Evolutionary conservation across 2,888 invertebrate genomes (phyloP).

Genomic region (Drosophila prolongata): DNA sequence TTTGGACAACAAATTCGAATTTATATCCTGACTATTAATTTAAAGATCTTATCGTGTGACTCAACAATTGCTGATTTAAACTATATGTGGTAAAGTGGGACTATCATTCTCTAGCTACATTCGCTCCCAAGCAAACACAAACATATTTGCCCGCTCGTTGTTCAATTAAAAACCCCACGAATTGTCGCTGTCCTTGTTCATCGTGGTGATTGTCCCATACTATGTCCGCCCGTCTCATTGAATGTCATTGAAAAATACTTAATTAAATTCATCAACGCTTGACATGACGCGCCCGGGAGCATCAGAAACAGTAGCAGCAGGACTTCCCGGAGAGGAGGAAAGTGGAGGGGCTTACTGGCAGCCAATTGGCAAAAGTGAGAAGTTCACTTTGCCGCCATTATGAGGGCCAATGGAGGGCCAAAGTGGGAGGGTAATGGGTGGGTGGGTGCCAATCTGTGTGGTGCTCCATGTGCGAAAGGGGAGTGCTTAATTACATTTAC

Average conservation of each 20-base stretch:
- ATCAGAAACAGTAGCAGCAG: background rate
- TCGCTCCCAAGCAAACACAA: slow-evolving; percentile 6
- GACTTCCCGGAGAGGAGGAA: background rate
- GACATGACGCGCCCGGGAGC: slow-evolving; percentile 51
- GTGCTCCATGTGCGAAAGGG: slow-evolving; percentile 20
- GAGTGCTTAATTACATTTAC: slow-evolving; percentile 75
- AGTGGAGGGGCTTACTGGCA: slow-evolving; percentile 41
- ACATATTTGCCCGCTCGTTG: slow-evolving; percentile 33
- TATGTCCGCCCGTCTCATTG: slow-evolving; percentile 44
- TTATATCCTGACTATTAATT: too few relatives aligned
- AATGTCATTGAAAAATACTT: slow-evolving; percentile 74
- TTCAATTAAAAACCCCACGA: slow-evolving; percentile 63
- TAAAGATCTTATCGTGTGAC: too few relatives aligned
- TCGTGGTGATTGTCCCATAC: slow-evolving; percentile 17
- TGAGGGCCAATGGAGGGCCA: slow-evolving; percentile 41
- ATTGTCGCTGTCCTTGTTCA: slow-evolving; percentile 28
- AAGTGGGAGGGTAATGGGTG: slow-evolving; percentile 1
- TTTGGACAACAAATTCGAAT: too few relatives aligned
- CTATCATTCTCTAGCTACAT: background rate
- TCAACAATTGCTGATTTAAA: slow-evolving; percentile 4
- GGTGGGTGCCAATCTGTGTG: slow-evolving; percentile 24
- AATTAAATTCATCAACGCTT: slow-evolving; percentile 78
- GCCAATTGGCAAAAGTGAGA: slow-evolving; percentile 70
- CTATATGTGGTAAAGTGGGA: background rate
- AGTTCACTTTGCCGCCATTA: slow-evolving; percentile 70